These are phyloP conservation scores for Chionis minor DNA, from an alignment of 2,113 vertebrate genomes.

Conservation along the genomic window DNA sequence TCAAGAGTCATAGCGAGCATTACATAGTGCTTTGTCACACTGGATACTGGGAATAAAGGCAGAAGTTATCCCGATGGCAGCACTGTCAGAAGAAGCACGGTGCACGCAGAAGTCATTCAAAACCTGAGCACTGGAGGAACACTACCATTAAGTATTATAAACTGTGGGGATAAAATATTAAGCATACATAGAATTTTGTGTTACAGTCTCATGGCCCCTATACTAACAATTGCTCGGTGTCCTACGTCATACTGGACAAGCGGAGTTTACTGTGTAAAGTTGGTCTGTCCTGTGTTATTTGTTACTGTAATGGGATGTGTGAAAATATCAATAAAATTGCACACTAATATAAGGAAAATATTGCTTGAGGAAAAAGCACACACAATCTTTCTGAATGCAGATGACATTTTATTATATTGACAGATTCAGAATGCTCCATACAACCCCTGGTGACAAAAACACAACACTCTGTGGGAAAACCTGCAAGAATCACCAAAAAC, in stretches of 20 bases:
- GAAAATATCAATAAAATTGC: not conserved
- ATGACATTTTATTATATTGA: constrained; percentile 66
- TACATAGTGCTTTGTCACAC: not conserved
- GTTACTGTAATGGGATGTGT: not conserved
- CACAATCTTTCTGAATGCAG: constrained; percentile 36
- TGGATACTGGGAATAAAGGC: not conserved
- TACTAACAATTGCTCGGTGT: rapidly evolving
- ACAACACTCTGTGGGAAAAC: constrained; percentile 17
- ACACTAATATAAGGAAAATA: not conserved
- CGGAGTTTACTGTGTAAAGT: not conserved
- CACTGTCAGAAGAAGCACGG: not conserved
- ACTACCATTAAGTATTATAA: not conserved
- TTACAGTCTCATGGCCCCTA: not conserved
- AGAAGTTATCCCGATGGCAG: not conserved
- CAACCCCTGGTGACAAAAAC: constrained; percentile 6
- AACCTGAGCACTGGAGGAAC: not conserved
- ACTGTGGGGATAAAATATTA: not conserved
- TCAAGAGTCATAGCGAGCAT: not conserved
- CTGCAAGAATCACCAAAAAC: constrained; percentile 46
- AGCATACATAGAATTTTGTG: not conserved
- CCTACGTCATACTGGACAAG: not conserved
- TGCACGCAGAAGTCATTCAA: not conserved
- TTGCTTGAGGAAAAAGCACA: not conserved
- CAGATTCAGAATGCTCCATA: constrained; percentile 62
- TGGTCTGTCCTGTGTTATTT: not conserved